These are phyloP conservation scores for Andrena dorsata DNA, from an alignment of 2,888 invertebrate genomes.

Conservation along the genomic window DNA sequence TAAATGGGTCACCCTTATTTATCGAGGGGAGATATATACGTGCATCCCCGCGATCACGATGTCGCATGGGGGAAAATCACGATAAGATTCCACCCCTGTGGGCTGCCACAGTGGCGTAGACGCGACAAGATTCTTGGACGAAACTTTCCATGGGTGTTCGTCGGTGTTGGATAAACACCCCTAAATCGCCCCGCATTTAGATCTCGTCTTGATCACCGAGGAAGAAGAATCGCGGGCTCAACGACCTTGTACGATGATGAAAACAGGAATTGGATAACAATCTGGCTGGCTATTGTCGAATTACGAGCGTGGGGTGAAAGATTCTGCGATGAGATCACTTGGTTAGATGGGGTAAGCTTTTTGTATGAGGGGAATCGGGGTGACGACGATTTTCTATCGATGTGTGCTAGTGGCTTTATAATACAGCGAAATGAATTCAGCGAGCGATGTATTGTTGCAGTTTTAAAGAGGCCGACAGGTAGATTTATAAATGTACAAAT, in stretches of 20 bases:
- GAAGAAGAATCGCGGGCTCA: no score
- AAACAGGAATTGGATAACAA: not conserved
- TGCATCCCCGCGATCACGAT: conserved; percentile 43
- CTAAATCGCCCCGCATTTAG: not conserved
- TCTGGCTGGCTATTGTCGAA: no score
- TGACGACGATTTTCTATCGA: no score
- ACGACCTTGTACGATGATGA: no score
- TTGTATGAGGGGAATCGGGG: no score
- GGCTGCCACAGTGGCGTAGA: conserved; percentile 11
- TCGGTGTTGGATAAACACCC: conserved; percentile 20
- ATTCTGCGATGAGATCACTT: no score
- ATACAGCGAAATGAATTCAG: no score
- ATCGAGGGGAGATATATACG: conserved; percentile 56
- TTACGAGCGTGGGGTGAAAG: no score
- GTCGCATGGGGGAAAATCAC: conserved; percentile 30
- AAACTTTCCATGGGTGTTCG: conserved; percentile 29
- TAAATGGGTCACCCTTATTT: conserved; percentile 74
- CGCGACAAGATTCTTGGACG: conserved; percentile 20
- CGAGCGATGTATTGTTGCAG: not conserved
- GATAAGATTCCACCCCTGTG: conserved; percentile 44
- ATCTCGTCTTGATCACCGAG: not conserved
- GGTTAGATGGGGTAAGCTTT: no score
- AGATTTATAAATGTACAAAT: conserved; percentile 9
- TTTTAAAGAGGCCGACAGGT: not conserved
- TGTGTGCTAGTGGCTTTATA: no score